Conservation (phyloP, 2,888 invertebrate genomes). For the Andrena chrysosceles region DNA sequence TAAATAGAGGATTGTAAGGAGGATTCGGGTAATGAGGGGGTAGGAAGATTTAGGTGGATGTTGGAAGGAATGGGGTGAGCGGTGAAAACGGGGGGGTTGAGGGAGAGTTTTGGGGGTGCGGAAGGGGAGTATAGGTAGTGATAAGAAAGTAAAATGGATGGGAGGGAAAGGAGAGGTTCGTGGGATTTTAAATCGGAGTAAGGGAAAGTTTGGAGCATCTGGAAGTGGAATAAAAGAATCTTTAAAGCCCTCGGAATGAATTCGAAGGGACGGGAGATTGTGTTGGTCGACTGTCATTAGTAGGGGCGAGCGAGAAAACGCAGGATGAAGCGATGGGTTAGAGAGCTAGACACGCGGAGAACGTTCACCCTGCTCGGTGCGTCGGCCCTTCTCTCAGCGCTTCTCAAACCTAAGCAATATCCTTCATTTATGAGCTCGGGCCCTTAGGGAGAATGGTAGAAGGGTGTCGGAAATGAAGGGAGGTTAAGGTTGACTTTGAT, state of each 20-base stretch:
- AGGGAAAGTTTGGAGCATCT: too few species aligned
- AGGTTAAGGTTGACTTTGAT: slow-evolving; percentile 12
- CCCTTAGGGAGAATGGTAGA: slow-evolving; percentile 37
- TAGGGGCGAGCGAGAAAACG: slow-evolving; percentile 39
- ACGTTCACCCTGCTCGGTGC: slow-evolving; percentile 81
- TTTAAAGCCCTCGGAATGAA: neutral
- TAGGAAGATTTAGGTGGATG: neutral
- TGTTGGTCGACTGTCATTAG: slow-evolving; percentile 16
- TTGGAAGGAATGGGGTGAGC: neutral
- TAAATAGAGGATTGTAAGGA: slow-evolving; percentile 4
- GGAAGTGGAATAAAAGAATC: too few species aligned
- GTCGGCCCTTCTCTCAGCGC: slow-evolving; percentile 81
- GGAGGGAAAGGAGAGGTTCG: neutral
- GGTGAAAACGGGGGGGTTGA: neutral
- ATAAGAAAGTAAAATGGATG: neutral
- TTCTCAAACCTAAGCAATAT: slow-evolving; percentile 76
- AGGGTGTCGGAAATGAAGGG: slow-evolving; percentile 28
- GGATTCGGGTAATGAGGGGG: neutral
- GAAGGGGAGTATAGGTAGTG: neutral
- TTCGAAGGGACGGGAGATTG: neutral
- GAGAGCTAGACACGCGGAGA: slow-evolving; percentile 66
- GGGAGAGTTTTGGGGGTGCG: neutral
- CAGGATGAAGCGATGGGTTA: slow-evolving; percentile 34
- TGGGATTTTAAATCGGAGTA: too few species aligned
- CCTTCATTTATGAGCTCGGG: slow-evolving; percentile 49